Evolutionary conservation across 2,888 invertebrate species (phyloP), one percentile per base, ranked within the genome.

Genomic region (Psococerastis gibbosa): DNA sequence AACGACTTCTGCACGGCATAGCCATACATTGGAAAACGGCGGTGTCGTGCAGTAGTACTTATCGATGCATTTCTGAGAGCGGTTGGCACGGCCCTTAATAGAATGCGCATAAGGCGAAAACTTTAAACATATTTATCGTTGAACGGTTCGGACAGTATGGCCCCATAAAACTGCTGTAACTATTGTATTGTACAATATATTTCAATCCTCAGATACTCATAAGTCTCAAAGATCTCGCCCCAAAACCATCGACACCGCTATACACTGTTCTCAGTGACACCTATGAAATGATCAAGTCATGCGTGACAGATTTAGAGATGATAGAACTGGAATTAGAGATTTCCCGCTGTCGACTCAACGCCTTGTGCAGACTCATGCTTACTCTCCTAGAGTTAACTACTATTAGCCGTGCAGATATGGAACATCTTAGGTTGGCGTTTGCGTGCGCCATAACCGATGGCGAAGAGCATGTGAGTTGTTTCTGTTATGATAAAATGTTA

Each of bases 181-280:
- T n/a, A n/a, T n/a, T n/a, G n/a, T n/a, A n/a, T n/a, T n/a, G n/a
- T n/a, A n/a, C 6, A 11, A 11, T 27, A 27, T 27, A 27, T 27
- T 27, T 27, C 11, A 27, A 9, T 27, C 11, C 11, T 27, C 27
- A 27, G 27, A 11, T 27, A 27, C 64, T 88, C 47, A 73, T 78
- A 2, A 76, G 80, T 55, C 78, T 80, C 55, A 80, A 82, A 50
- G 81, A 85, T 46, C 71, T 79, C 55, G 84, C 78, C 43, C 79
- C 81, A 1, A 70, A 75, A 2, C 74, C 82, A 33, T 66, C 87
- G 47, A 70, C 72, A 35, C 73, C 76, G 45, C 60, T 88, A 42
- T 78, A 81, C 57, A 71, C 72, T 41, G 62, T 85, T 4, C 66
- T 83, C 54, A 71, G 73, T 46, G 77, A 78, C 47, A 80, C 82